These are phyloP conservation scores for Lucifuga dentata DNA, from an alignment of 2,113 vertebrate species.

Conservation along the genomic window DNA sequence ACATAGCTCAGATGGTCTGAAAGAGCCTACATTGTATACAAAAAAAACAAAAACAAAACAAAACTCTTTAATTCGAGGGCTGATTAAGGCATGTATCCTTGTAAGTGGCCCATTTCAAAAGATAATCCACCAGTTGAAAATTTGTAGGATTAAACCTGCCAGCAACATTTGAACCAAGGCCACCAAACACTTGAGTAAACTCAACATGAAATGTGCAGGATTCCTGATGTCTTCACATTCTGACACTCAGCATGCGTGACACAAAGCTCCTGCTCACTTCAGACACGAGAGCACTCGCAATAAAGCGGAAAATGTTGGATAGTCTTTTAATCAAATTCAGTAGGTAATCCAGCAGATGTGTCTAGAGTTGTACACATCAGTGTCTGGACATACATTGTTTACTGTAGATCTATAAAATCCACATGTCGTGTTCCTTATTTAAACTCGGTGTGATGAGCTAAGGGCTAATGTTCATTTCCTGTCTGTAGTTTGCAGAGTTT, in stretches of 20 bases:
- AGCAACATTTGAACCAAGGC: conserved; percentile 15
- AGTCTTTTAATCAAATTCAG: too few species aligned
- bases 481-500: neutral
- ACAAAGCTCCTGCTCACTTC: too few species aligned
- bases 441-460: neutral
- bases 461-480: conserved; percentile 7
- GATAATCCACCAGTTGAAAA: conserved; percentile 27
- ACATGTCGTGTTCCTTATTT: conserved; percentile 15
- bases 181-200: conserved; percentile 4
- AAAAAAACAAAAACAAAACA: neutral
- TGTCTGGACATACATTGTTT: neutral
- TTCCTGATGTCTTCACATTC: conserved; percentile 18
- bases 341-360: conserved; percentile 8
- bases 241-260: too few species aligned
- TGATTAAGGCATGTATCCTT: neutral
- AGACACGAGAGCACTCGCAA: too few species aligned
- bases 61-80: neutral
- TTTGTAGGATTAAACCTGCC: conserved; percentile 29
- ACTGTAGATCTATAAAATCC: conserved; percentile 14
- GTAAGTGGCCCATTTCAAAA: neutral
- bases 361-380: neutral
- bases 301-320: too few species aligned
- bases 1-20: too few species aligned
- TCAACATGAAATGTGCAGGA: neutral
- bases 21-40: too few species aligned